These are phyloP conservation scores for Malachius bipustulatus DNA, from an alignment of 2,888 invertebrate species.

Conservation along the genomic window DNA sequence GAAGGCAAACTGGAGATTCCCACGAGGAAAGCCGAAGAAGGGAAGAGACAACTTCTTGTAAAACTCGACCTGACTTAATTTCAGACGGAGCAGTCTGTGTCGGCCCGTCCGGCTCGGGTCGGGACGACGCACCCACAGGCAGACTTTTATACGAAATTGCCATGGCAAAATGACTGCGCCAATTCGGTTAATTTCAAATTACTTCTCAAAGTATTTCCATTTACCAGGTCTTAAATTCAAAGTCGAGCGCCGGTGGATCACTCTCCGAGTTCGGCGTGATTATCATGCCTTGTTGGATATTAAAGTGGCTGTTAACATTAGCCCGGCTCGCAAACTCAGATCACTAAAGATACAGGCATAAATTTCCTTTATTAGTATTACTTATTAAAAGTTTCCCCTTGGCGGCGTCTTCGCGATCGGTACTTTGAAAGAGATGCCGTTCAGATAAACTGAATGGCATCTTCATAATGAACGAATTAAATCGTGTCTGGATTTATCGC, in stretches of 20 bases:
- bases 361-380: slow-evolving; percentile 17
- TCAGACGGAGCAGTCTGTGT: slow-evolving; percentile 6
- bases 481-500: too few species aligned
- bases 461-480: not conserved
- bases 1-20: slow-evolving; percentile 21
- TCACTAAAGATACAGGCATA: slow-evolving; percentile 15
- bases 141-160: slow-evolving; percentile 24
- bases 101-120: slow-evolving; percentile 2
- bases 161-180: slow-evolving; percentile 23
- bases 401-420: not conserved
- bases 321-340: slow-evolving; percentile 4
- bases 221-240: slow-evolving; percentile 20
- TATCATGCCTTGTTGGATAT: slow-evolving; percentile 29
- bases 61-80: slow-evolving; percentile 12
- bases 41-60: not conserved
- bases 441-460: not conserved
- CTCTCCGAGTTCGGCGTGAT: slow-evolving; percentile 28
- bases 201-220: slow-evolving; percentile 34
- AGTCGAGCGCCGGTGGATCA: slow-evolving; percentile 20
- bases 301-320: slow-evolving; percentile 27
- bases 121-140: slow-evolving; percentile 3
- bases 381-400: slow-evolving; percentile 18
- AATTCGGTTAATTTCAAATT: slow-evolving; percentile 32
- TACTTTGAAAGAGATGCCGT: not conserved
- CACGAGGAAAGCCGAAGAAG: not conserved